Conservation (phyloP, 2,888 invertebrate species). For the Auanema freiburgensis region DNA sequence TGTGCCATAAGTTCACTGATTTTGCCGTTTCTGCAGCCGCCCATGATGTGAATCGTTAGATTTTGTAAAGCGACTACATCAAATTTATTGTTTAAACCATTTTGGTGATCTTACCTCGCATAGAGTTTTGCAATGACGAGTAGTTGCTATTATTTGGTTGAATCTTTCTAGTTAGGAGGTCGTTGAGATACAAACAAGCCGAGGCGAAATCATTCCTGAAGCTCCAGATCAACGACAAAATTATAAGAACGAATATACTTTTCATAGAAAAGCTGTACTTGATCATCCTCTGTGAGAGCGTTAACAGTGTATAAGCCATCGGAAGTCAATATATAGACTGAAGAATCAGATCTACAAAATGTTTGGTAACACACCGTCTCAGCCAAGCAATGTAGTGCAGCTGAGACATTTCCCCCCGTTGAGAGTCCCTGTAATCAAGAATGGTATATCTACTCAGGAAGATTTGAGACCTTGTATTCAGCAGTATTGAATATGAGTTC, state of each 20-base stretch:
- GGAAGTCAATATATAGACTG: conserved; percentile 35
- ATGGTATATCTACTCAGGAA: background rate
- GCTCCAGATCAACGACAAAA: background rate
- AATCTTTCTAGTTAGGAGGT: conserved; percentile 32
- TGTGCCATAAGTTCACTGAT: conserved; percentile 47
- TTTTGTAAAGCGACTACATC: conserved; percentile 15
- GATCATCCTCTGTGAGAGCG: conserved; percentile 44
- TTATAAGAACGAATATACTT: no score
- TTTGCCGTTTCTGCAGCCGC: conserved; percentile 36
- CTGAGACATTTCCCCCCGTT: conserved; percentile 88
- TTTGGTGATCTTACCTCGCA: background rate
- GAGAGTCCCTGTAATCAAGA: conserved; percentile 74
- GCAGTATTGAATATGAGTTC: conserved; percentile 67
- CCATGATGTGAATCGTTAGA: conserved; percentile 49
- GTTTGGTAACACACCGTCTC: conserved; percentile 55
- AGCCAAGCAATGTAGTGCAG: conserved; percentile 72
- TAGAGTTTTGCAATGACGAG: background rate
- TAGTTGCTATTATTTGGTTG: conserved; percentile 4
- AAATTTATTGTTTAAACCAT: background rate
- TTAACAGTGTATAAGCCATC: conserved; percentile 37
- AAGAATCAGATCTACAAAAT: conserved; percentile 19
- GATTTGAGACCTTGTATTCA: conserved; percentile 66
- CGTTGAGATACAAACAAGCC: conserved; percentile 36
- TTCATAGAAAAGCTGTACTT: conserved; percentile 46
- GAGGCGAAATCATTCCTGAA: conserved; percentile 36